Evolutionary conservation across 2,113 vertebrate species (phyloP), one percentile per base, ranked within the genome.

Genomic region (Motacilla tschutschensis): DNA sequence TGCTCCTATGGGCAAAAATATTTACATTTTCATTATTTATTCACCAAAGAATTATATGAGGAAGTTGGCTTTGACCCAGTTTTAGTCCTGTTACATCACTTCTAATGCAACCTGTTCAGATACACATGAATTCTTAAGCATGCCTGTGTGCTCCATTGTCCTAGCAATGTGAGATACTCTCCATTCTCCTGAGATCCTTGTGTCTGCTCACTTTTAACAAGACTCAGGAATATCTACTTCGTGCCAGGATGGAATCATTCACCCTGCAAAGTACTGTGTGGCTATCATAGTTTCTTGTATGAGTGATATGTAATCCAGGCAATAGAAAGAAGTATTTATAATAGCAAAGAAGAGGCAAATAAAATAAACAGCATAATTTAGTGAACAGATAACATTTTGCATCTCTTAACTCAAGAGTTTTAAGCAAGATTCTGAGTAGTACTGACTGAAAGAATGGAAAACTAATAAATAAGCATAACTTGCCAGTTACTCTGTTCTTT

Each of bases 111-210:
- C 2, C 4, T 64, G 5, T 46, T 75, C n/a, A 59, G 24, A n/a
- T 24, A 38, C 4, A 33, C 1, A 6, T 29, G 64, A 59, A 25
- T 35, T 72, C n/a, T 65, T 63, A 64, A 64, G 14, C 10, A 38
- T 33, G 4, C 15, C 31, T 89, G 1, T 44, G 6, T 40, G 14
- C 1, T 17, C 8, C 0, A 0, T 44, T 28, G 5, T 16, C 53
- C 5, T 1, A 2, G 5, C 12, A 58, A 9, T n/a, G n/a, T 19
- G 17, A 69, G 29, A 53, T 54, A 16, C 21, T 63, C 15, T 79
- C n/a, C 5, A 9, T 60, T 69, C 14, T 57, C 8, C 0, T 29
- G 55, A 55, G 17, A 33, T 26, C 29, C 19, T 65, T 2, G 2
- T 44, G 50, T 48, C 41, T 87, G 20, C 33, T 85, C 19, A 36